A percentile compares a stretch with the other conserved stretches of the same genome.
Conservation (phyloP, 1,140 invertebrate genomes). For the Paracyclopina nana region DNA sequence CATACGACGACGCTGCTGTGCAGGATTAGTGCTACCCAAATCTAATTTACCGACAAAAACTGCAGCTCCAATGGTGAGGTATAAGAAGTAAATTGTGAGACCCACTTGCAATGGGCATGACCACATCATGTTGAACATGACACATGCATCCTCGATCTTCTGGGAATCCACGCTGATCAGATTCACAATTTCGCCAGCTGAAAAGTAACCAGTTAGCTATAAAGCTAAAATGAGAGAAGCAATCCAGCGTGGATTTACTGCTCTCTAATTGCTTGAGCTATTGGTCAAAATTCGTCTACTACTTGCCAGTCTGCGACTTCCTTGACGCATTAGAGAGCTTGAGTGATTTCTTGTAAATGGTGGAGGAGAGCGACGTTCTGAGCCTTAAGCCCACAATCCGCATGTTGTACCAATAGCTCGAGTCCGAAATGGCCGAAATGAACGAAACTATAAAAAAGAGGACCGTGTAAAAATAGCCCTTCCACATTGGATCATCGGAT, state of each 20-base stretch:
- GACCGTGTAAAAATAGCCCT: constrained; percentile 27
- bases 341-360: constrained; percentile 29
- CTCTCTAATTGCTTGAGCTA: no score
- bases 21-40: no score
- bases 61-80: constrained; percentile 27
- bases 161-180: constrained; percentile 20
- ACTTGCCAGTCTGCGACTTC: no score
- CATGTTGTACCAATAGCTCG: constrained; percentile 27
- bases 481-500: constrained; percentile 16
- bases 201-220: no score
- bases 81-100: constrained; percentile 26
- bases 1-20: no score
- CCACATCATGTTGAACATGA: constrained; percentile 19
- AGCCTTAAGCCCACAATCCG: constrained; percentile 32
- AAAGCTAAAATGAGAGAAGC: no score
- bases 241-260: no score
- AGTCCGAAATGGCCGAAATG: constrained; percentile 30
- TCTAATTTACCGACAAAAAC: no score
- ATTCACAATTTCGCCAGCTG: constrained; percentile 20
- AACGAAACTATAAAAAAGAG: constrained; percentile 31
- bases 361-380: constrained; percentile 31
- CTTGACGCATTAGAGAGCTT: neutral
- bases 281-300: no score
- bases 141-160: constrained; percentile 15
- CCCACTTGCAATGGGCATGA: constrained; percentile 22